A percentile compares a stretch with the other conserved stretches of the same genome.
Evolutionary conservation across 2,888 invertebrate species (phyloP).

Genomic region (Allygus modestus): DNA sequence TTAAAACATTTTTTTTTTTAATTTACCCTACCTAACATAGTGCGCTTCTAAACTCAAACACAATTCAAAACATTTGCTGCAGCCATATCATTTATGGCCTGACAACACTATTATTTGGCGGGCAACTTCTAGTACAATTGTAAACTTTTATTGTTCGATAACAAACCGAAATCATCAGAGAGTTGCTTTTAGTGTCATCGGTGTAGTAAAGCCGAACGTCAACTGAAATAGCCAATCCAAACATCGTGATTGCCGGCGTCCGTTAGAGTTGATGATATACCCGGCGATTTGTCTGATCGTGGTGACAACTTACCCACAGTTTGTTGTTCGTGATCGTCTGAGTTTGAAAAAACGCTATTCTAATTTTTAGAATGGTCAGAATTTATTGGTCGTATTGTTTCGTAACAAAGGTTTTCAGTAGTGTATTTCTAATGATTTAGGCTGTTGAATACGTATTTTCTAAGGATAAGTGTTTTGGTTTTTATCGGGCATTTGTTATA

Average conservation of each 20-base stretch:
- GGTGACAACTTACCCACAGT: too few species aligned
- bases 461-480: too few species aligned
- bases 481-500: too few species aligned
- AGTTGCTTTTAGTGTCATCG: background rate
- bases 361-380: too few species aligned
- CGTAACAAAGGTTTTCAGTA: too few species aligned
- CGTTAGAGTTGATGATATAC: background rate
- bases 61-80: background rate
- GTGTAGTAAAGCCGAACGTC: background rate
- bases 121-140: background rate
- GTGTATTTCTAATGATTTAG: too few species aligned
- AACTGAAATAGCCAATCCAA: background rate
- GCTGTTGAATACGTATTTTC: too few species aligned
- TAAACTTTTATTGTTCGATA: background rate
- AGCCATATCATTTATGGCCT: background rate
- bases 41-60: background rate
- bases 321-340: too few species aligned
- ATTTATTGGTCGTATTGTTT: too few species aligned
- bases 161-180: background rate
- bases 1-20: too few species aligned
- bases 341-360: too few species aligned
- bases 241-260: background rate
- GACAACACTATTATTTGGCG: background rate
- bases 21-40: too few species aligned
- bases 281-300: background rate